These are phyloP conservation scores for Andrena haemorrhoa DNA, from an alignment of 2,888 invertebrate genomes.

Conservation along the genomic window DNA sequence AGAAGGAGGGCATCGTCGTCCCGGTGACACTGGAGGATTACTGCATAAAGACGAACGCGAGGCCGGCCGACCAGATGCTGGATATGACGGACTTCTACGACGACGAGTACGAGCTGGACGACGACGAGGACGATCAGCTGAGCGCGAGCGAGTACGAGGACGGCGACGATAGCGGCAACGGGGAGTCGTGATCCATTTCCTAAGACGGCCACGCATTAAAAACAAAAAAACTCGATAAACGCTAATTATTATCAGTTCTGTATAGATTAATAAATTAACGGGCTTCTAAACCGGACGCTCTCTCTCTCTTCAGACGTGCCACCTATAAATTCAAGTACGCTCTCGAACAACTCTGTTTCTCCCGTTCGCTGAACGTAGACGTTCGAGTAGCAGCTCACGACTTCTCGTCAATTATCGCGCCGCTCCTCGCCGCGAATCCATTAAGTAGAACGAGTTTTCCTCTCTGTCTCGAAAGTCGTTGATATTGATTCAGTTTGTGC, in stretches of 20 bases:
- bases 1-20: conserved; percentile 98
- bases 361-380: not conserved
- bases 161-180: conserved; percentile 96
- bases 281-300: conserved; percentile 80
- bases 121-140: conserved; percentile 88
- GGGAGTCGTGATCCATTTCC: conserved; percentile 92
- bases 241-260: conserved; percentile 79
- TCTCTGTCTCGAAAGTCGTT: not conserved
- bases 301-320: conserved; percentile 63
- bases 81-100: conserved; percentile 99
- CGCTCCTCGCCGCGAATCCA: not conserved
- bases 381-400: conserved; percentile 7
- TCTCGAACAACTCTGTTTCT: conserved; percentile 5
- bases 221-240: conserved; percentile 41
- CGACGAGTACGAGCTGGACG: conserved; percentile 94
- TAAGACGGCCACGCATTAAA: conserved; percentile 60
- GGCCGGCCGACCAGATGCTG: conserved; percentile 92
- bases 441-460: not conserved
- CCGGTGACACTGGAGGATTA: conserved; percentile 99
- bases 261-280: conserved; percentile 81
- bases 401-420: conserved; percentile 19
- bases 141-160: conserved; percentile 91
- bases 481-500: not conserved
- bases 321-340: conserved; percentile 46
- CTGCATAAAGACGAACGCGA: conserved; percentile 97